Base-by-base conservation (phyloP, 2,888 invertebrate species). In the Catonia carolina region DNA sequence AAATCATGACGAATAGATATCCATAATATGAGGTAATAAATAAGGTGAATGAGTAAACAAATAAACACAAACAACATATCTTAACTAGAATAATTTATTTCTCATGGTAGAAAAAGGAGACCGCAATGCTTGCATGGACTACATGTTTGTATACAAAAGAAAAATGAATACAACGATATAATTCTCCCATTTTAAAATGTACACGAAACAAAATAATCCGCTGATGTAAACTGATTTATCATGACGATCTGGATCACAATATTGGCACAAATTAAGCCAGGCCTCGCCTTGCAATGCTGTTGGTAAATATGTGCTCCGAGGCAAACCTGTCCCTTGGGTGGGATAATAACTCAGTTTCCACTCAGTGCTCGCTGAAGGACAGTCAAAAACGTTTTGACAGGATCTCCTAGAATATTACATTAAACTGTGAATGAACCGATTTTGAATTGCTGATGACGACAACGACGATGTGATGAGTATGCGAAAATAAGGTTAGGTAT, bases 31-130 rank as follows among this genome's bases (percentile, higher is more conserved):
- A n/a, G n/a, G n/a, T n/a, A n/a, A n/a, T n/a, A n/a, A n/a, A n/a
- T 27, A 4, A 27, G 14, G 17, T 10, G 17, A 27, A 12, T 2
- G 22, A 20, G 48, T 15, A 49, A 53, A 27, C 4, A 27, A 27
- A 27, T 27, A 8, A 35, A 53, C 55, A 61, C 56, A 58, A 41
- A 36, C 45, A 18, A 45, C 48, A 50, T 50, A 58, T 62, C 61
- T 63, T 66, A 66, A 66, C 66, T 66, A 66, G 65, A 66, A 66
- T 66, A 66, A 66, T 66, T 66, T 65, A 64, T 65, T 65, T 63
- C 62, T 64, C 65, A 64, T 64, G 66, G 66, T 66, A 66, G 66
- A 65, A 66, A 66, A 66, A 66, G 66, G 66, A 66, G 66, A 66
- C 63, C 63, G 65, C 64, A 64, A 64, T 64, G 64, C 64, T 64